Conservation (phyloP, 2,797 vertebrate genomes). For the Tangara arthus region DNA sequence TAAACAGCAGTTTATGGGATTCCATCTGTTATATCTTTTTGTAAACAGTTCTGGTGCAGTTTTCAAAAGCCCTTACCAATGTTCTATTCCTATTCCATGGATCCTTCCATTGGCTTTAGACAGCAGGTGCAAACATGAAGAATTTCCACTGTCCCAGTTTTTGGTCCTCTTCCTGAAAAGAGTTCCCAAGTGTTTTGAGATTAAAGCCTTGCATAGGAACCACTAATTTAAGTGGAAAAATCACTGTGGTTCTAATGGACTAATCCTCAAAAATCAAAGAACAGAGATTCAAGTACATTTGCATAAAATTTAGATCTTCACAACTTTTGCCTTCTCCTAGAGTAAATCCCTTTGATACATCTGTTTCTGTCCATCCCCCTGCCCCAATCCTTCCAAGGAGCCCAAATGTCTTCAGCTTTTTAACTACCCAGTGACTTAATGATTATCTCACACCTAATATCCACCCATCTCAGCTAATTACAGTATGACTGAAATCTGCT, state of each 20-base stretch:
- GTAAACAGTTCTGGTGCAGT: background rate
- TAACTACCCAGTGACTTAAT: background rate
- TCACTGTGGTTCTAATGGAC: background rate
- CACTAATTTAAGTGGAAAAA: background rate
- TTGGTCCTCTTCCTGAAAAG: background rate
- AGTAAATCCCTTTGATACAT: background rate
- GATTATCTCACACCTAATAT: background rate
- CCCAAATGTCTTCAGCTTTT: background rate
- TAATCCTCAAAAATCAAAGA: background rate
- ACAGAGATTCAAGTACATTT: background rate
- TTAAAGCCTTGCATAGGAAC: background rate
- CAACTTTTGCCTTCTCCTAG: background rate
- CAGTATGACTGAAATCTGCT: background rate
- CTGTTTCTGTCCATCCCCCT: fast-evolving
- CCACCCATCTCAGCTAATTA: background rate
- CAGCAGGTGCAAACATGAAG: background rate
- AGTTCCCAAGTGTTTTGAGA: background rate
- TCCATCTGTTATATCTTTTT: background rate
- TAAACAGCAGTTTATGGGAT: background rate
- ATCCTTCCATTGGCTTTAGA: background rate
- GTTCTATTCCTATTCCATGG: background rate
- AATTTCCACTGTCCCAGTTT: background rate
- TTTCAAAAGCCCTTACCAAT: background rate
- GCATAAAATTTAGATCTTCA: background rate
- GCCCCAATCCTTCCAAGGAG: background rate